Conservation (phyloP, 2,888 invertebrate species). For the Idaea dimidiata region DNA sequence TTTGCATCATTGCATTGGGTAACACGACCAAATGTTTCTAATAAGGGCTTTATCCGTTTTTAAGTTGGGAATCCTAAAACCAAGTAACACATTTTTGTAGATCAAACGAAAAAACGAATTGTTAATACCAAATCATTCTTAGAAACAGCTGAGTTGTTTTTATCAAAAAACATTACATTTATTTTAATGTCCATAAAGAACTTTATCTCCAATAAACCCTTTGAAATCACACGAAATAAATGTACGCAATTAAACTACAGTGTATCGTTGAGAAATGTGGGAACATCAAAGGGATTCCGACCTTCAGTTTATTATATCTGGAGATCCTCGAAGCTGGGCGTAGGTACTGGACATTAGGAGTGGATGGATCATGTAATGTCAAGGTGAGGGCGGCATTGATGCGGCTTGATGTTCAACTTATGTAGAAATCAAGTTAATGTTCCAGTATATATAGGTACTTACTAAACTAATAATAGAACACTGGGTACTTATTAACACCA, state of each 20-base stretch:
- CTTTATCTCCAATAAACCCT: not conserved
- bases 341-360: too few relatives aligned
- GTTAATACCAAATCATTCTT: not conserved
- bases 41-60: too few relatives aligned
- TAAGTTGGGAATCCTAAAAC: too few relatives aligned
- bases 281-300: not conserved
- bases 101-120: not conserved
- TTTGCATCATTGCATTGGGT: too few relatives aligned
- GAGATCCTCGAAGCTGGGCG: not conserved
- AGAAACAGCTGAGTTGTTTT: not conserved
- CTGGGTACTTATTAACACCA: too few relatives aligned
- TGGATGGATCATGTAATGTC: too few relatives aligned
- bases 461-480: too few relatives aligned
- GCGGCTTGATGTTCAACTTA: too few relatives aligned
- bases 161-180: not conserved
- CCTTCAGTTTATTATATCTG: not conserved
- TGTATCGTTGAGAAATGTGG: not conserved
- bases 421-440: too few relatives aligned
- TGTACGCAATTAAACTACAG: not conserved
- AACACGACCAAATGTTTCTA: too few relatives aligned
- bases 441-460: too few relatives aligned
- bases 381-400: too few relatives aligned
- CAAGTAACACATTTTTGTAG: not conserved
- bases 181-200: not conserved
- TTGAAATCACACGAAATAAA: not conserved